A percentile compares a stretch with the other conserved stretches of the same genome.
These are phyloP conservation scores for Sarcoramphus papa DNA, from an alignment of 2,797 vertebrate genomes.

Conservation along the genomic window DNA sequence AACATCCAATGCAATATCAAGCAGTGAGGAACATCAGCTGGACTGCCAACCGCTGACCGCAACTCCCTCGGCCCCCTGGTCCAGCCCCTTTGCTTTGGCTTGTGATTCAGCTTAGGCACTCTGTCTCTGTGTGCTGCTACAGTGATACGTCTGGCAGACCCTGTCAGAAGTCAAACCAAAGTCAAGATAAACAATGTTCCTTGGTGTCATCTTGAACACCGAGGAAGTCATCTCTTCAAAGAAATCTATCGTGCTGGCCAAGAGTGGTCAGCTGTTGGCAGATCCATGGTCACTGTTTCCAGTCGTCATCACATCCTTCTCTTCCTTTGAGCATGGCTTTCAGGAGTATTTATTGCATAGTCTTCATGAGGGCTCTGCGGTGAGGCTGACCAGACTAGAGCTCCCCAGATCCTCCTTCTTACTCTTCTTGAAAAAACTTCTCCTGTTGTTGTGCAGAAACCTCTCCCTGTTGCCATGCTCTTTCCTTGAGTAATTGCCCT, in stretches of 20 bases:
- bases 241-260: accelerated
- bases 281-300: neutral
- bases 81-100: neutral
- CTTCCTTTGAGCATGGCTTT: neutral
- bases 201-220: accelerated
- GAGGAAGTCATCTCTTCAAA: neutral
- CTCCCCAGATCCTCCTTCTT: neutral
- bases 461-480: accelerated
- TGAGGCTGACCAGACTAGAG: neutral
- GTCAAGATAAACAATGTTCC: accelerated
- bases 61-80: accelerated
- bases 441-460: neutral
- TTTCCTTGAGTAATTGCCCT: neutral
- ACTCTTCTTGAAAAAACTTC: neutral
- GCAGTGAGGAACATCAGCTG: accelerated
- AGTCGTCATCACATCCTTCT: neutral
- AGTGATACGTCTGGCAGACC: accelerated
- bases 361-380: neutral
- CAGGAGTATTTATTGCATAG: neutral
- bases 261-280: accelerated
- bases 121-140: neutral
- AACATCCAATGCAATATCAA: accelerated
- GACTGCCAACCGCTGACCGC: accelerated
- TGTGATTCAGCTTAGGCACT: neutral
- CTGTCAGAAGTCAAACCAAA: accelerated